A percentile compares a stretch with the other conserved stretches of the same genome.
These are phyloP conservation scores for Crambe crambe DNA, from an alignment of 37 sponge, comb jelly and placozoan species.

Conservation along the genomic window DNA sequence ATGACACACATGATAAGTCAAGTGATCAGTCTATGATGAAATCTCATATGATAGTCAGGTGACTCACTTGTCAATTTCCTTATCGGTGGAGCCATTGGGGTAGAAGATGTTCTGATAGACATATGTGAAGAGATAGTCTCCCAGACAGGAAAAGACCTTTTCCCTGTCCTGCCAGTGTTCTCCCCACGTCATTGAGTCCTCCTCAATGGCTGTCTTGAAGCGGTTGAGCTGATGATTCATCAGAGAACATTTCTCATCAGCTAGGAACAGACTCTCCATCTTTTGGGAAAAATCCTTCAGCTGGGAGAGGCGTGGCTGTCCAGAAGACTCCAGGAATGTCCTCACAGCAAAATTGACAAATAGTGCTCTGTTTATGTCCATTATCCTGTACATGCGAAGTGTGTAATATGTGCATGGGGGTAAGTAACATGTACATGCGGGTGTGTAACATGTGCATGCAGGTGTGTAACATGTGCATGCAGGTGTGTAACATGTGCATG, in stretches of 20 bases:
- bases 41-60: background rate
- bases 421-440: background rate
- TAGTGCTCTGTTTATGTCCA: conserved; percentile 21
- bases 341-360: conserved; percentile 47
- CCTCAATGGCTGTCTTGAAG: conserved; percentile 25
- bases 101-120: conserved; percentile 61
- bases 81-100: conserved; percentile 74
- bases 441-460: background rate
- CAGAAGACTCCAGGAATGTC: conserved; percentile 31
- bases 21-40: background rate
- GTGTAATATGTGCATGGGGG: too few relatives aligned
- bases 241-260: conserved; percentile 49
- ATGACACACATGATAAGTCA: too few relatives aligned
- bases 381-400: conserved; percentile 24
- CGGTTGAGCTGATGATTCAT: conserved; percentile 22
- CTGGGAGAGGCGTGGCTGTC: conserved; percentile 1
- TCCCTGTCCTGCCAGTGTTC: conserved; percentile 39
- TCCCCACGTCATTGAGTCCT: conserved; percentile 30
- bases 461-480: too few relatives aligned
- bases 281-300: conserved; percentile 14
- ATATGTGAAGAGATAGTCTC: conserved; percentile 42
- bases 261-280: conserved; percentile 17
- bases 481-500: too few relatives aligned
- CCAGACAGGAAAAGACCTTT: conserved; percentile 23
- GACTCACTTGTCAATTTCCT: conserved; percentile 59